These are phyloP conservation scores for Ornithoptera priamus DNA, from an alignment of 2,888 invertebrate species.

Conservation along the genomic window DNA sequence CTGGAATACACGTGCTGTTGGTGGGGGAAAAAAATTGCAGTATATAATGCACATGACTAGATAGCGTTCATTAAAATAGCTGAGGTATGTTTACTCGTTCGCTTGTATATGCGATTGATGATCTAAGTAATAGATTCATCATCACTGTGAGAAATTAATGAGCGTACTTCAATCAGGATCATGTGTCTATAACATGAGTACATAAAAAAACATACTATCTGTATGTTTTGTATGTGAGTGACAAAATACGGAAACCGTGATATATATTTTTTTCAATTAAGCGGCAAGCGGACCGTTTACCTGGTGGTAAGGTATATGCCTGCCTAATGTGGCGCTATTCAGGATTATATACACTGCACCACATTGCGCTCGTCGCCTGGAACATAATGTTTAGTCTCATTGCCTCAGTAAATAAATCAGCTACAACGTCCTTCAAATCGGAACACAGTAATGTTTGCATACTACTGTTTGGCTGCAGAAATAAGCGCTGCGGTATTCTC, in stretches of 20 bases:
- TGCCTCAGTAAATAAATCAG: too few relatives aligned
- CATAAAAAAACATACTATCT: background rate
- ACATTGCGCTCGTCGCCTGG: too few relatives aligned
- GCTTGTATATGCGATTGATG: constrained; percentile 19
- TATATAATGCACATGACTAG: constrained; percentile 12
- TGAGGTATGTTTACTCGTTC: constrained; percentile 17
- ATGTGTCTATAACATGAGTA: background rate
- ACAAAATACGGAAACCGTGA: background rate
- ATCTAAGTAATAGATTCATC: constrained; percentile 2
- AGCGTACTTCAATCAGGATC: background rate
- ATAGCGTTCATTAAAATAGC: constrained; percentile 23
- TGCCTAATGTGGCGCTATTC: too few relatives aligned
- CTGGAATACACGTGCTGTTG: constrained; percentile 32
- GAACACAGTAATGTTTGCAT: too few relatives aligned
- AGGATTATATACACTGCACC: too few relatives aligned
- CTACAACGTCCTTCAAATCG: too few relatives aligned
- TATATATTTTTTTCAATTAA: background rate
- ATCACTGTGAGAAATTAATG: background rate
- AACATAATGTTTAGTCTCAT: too few relatives aligned
- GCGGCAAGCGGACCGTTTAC: too few relatives aligned
- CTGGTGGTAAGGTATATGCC: too few relatives aligned
- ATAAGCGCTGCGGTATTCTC: too few relatives aligned
- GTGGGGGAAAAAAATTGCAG: constrained; percentile 26
- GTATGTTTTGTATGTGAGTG: background rate
- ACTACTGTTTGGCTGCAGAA: too few relatives aligned